phyloP scores from a whole-genome alignment of 2,888 invertebrate genomes.

The Tetanocera ferruginea region DNA sequence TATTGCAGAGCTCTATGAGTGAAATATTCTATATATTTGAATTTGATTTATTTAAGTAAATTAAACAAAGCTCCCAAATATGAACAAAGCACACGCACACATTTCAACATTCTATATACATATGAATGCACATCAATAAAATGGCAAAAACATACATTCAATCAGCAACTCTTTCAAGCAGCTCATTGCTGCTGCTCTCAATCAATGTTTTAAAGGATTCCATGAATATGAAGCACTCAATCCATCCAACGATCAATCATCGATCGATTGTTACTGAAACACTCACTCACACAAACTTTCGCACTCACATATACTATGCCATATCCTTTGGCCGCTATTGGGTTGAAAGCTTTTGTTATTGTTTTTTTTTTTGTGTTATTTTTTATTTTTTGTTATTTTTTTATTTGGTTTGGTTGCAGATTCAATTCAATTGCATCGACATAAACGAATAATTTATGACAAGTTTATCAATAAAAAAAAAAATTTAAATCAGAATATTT shows the following conservation, averaged over 20 bases:
- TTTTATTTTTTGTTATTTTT: not conserved
- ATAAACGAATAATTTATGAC: constrained; percentile 34
- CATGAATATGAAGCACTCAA: not conserved
- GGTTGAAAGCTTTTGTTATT: not conserved
- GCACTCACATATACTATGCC: too few relatives aligned
- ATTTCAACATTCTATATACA: too few relatives aligned
- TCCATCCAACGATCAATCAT: not conserved
- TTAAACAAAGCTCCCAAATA: too few relatives aligned
- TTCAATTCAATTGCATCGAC: constrained; percentile 26
- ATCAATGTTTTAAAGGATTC: not conserved
- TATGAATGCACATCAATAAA: not conserved
- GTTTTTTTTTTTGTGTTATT: constrained; percentile 6
- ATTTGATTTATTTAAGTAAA: too few relatives aligned
- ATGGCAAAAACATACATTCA: constrained; percentile 9
- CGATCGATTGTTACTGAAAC: constrained; percentile 23
- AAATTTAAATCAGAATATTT: not conserved
- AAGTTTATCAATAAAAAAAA: constrained; percentile 19
- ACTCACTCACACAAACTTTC: not conserved
- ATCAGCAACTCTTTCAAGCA: constrained; percentile 7
- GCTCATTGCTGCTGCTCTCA: not conserved
- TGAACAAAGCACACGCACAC: too few relatives aligned
- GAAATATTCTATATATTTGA: too few relatives aligned
- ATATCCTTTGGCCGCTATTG: not conserved
- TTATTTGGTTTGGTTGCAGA: not conserved
- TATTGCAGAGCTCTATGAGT: too few relatives aligned